Conservation (phyloP, 2,797 vertebrate genomes). For the Arrhamphus sclerolepis region DNA sequence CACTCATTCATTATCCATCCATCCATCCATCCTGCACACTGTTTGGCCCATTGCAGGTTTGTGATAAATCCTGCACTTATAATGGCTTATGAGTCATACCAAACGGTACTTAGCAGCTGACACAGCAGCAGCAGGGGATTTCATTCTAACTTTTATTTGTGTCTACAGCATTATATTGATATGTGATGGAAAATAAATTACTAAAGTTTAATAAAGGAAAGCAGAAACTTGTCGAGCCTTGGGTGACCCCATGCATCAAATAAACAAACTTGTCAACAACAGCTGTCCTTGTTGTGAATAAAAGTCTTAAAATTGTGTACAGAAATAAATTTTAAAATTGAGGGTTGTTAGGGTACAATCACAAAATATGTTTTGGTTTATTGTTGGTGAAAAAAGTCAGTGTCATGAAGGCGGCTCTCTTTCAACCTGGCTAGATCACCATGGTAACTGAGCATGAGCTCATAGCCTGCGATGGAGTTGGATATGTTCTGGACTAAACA, state of each 20-base stretch:
- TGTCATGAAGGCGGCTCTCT: no score
- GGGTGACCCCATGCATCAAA: slow-evolving; percentile 12
- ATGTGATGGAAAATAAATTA: background rate
- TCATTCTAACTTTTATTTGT: slow-evolving; percentile 14
- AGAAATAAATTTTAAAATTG: no score
- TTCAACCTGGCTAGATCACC: no score
- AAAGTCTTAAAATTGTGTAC: no score
- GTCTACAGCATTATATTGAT: slow-evolving; percentile 31
- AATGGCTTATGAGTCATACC: background rate
- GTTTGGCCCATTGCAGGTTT: no score
- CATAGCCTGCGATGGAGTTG: no score
- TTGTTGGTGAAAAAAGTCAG: no score
- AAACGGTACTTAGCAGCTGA: slow-evolving; percentile 9
- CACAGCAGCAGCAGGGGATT: slow-evolving; percentile 8
- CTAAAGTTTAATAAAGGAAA: background rate
- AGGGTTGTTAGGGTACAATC: no score
- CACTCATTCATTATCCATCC: no score
- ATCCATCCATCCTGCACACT: background rate
- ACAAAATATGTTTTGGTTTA: no score
- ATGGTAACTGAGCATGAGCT: no score
- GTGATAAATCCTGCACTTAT: background rate
- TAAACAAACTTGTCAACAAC: slow-evolving; percentile 27
- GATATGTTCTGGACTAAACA: no score
- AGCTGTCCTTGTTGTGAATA: background rate
- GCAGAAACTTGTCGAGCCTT: slow-evolving; percentile 5